These are phyloP conservation scores for Siniperca obscura DNA, from an alignment of 2,797 vertebrate genomes.

Conservation along the genomic window DNA sequence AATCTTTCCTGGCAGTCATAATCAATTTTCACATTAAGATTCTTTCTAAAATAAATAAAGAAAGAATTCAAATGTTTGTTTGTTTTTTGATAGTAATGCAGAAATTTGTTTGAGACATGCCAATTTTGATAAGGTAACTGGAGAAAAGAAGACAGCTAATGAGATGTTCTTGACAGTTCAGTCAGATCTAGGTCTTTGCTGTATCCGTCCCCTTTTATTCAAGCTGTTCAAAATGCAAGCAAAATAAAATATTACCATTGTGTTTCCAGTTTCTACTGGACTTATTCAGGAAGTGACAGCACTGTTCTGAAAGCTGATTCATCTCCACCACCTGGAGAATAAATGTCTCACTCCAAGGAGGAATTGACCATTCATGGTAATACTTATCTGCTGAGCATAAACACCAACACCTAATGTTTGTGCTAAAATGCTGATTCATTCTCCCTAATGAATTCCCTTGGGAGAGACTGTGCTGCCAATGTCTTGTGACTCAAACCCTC, in stretches of 20 bases:
- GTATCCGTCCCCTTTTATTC: neutral
- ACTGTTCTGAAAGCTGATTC: conserved; percentile 65
- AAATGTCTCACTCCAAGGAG: conserved; percentile 61
- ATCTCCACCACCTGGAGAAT: conserved; percentile 61
- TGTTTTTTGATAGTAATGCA: neutral
- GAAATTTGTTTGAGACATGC: neutral
- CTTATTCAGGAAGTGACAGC: conserved; percentile 51
- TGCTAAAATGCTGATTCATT: conserved; percentile 73
- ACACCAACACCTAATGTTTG: conserved; percentile 60
- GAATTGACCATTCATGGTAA: conserved; percentile 76
- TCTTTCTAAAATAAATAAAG: neutral
- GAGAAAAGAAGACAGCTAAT: too few relatives aligned
- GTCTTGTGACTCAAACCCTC: conserved; percentile 74
- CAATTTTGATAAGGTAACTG: neutral
- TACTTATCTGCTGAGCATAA: conserved; percentile 44
- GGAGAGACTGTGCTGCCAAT: conserved; percentile 29
- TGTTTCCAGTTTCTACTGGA: conserved; percentile 27
- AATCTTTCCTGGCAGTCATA: neutral
- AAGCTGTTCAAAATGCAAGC: neutral
- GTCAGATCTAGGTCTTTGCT: neutral
- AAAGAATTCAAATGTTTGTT: neutral
- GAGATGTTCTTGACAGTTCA: neutral
- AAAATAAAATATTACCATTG: conserved; percentile 15
- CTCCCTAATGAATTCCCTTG: conserved; percentile 54
- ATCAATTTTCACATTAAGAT: neutral